A percentile compares a stretch with the other conserved stretches of the same genome.
Evolutionary conservation across 1,140 invertebrate species (phyloP).

Genomic region (Mercenaria mercenaria): DNA sequence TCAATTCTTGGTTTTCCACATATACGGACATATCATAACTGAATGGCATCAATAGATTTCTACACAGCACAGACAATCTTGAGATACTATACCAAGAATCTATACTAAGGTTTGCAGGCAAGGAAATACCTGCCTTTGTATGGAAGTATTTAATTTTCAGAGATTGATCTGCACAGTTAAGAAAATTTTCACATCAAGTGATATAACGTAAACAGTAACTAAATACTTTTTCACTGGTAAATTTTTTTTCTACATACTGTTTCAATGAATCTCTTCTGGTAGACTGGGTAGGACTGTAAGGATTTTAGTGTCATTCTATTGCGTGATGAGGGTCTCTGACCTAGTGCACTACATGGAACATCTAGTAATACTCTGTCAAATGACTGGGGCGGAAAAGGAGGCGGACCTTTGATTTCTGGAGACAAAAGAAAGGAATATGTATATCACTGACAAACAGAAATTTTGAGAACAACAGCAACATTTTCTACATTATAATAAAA

Average conservation of each 20-base stretch:
- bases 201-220: too few species aligned
- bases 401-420: slow-evolving; percentile 85
- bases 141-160: too few species aligned
- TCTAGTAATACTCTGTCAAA: slow-evolving; percentile 95
- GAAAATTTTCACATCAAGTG: too few species aligned
- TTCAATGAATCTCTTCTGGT: slow-evolving; percentile 92
- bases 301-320: slow-evolving; percentile 89
- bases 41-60: too few species aligned
- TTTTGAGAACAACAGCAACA: background rate
- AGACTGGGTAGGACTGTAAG: slow-evolving; percentile 91
- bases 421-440: background rate
- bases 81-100: too few species aligned
- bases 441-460: background rate
- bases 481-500: background rate
- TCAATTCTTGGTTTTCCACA: too few species aligned
- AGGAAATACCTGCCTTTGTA: too few species aligned
- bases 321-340: slow-evolving; percentile 92
- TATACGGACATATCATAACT: too few species aligned
- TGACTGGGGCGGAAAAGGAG: slow-evolving; percentile 89
- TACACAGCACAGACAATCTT: too few species aligned
- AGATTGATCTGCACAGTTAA: too few species aligned
- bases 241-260: slow-evolving; percentile 87
- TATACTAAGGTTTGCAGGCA: too few species aligned
- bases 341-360: slow-evolving; percentile 95
- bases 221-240: too few species aligned